Evolutionary conservation across 1,140 invertebrate species (phyloP), one percentile per base, ranked within the genome.

Genomic region (Odontomachus brunneus): DNA sequence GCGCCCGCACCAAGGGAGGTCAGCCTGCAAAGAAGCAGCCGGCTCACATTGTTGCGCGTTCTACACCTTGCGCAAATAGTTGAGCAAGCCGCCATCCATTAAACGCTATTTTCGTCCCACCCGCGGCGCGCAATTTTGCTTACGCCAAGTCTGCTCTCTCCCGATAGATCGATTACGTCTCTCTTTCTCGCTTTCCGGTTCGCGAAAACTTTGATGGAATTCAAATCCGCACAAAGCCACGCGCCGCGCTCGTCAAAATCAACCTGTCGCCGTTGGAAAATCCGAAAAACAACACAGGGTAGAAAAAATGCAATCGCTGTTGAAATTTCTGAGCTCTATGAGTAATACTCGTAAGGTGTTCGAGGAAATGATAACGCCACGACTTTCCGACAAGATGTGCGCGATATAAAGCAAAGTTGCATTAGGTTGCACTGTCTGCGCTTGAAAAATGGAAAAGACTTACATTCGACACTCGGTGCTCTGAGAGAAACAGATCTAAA

Each of bases 71-170:
- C 82, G 84, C 82, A 86, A 89, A 89, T 89, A 72, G 65, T 82
- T 75, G 67, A 53, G 67, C 72, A 75, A 82, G 48, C 83, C 73
- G 72, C 83, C 48, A 84, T 66, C 53, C 60, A 85, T 84, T 85
- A 88, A 90, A 84, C 88, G 83, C 49, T 59, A 82, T 89, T 89
- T 88, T 89, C 73, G 85, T 49, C 3, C 53, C 60, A 19, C 22
- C 19, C 5, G 11, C 24, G 19, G 29, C 22, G 22, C 22, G 22
- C 49, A 26, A 63, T 51, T 63, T 48, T 33, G 53, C 51, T 29
- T 57, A 72, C 33, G 9, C 49, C 48, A 66, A n/a, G n/a, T n/a
- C 51, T n/a, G 29, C 5, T 51, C 24, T 7, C n/a, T 14, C 53
- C 33, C n/a, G 14, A 38, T 7, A 15, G 55, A 72, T 53, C 33